Conservation (phyloP, 53 echinoderm and acorn worm genomes). For the Antedon mediterranea region DNA sequence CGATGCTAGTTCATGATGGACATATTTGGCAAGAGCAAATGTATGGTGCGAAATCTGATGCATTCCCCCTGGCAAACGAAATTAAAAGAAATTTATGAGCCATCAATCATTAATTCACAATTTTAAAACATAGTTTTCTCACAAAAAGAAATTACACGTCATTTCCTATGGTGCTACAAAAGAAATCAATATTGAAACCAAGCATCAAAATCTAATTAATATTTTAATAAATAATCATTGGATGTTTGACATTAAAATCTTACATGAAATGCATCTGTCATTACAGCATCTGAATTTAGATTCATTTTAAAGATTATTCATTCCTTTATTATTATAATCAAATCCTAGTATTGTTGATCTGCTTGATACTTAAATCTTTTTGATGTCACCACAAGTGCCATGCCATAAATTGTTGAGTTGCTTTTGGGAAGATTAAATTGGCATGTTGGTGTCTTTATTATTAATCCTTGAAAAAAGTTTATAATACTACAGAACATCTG, state of each 20-base stretch:
- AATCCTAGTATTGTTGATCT: background rate
- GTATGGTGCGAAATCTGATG: slow-evolving; percentile 44
- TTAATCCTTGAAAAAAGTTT: background rate
- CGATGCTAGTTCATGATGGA: slow-evolving; percentile 29
- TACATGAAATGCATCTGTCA: no score
- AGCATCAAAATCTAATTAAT: no score
- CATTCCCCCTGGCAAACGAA: slow-evolving; percentile 47
- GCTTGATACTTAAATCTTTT: background rate
- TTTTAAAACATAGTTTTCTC: no score
- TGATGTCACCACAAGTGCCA: background rate
- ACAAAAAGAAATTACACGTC: no score
- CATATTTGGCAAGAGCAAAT: slow-evolving; percentile 51
- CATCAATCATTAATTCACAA: no score
- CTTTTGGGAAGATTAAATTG: background rate
- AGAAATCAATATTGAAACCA: no score
- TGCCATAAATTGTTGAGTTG: background rate
- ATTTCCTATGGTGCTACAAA: no score
- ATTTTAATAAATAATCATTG: no score
- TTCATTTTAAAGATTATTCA: no score
- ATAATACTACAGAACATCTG: background rate
- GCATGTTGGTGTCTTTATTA: background rate
- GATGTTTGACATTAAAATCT: no score
- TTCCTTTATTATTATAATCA: no score
- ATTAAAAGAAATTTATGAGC: background rate
- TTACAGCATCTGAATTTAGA: no score